Evolutionary conservation across 2,888 invertebrate genomes (phyloP).

Genomic region (Nemapogon koenigi): DNA sequence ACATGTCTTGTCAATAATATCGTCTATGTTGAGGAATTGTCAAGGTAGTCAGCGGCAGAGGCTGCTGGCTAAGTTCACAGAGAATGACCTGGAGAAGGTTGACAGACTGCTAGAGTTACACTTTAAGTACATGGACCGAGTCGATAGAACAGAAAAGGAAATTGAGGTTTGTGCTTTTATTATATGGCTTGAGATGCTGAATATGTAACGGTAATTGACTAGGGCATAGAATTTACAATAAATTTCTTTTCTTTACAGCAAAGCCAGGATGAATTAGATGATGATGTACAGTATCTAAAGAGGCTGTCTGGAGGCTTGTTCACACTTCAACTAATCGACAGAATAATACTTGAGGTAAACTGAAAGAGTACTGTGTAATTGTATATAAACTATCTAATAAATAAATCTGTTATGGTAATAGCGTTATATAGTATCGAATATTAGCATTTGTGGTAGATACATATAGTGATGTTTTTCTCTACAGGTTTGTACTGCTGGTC

Average conservation of each 20-base stretch:
- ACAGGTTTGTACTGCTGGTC: constrained; percentile 72
- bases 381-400: not conserved
- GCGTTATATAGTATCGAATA: not conserved
- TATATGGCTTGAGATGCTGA: constrained; percentile 6
- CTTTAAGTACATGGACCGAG: constrained; percentile 95
- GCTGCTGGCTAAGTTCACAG: constrained; percentile 92
- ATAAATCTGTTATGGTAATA: not conserved
- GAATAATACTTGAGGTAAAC: constrained; percentile 79
- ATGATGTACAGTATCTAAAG: constrained; percentile 87
- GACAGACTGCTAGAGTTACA: constrained; percentile 95
- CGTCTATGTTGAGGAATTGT: constrained; percentile 92
- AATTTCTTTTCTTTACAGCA: constrained; percentile 26
- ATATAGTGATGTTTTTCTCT: not conserved
- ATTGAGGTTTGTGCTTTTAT: constrained; percentile 62
- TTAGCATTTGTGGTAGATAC: not conserved
- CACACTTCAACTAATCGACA: constrained; percentile 93
- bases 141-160: constrained; percentile 81
- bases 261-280: constrained; percentile 74
- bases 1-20: constrained; percentile 92
- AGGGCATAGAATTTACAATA: not conserved
- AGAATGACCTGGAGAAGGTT: constrained; percentile 98
- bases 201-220: not conserved
- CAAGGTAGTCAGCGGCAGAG: constrained; percentile 89
- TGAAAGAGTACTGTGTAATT: constrained; percentile 2
- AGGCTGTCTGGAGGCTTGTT: constrained; percentile 95